Conservation (phyloP, 2,797 vertebrate species). For the Bradypodion ventrale region DNA sequence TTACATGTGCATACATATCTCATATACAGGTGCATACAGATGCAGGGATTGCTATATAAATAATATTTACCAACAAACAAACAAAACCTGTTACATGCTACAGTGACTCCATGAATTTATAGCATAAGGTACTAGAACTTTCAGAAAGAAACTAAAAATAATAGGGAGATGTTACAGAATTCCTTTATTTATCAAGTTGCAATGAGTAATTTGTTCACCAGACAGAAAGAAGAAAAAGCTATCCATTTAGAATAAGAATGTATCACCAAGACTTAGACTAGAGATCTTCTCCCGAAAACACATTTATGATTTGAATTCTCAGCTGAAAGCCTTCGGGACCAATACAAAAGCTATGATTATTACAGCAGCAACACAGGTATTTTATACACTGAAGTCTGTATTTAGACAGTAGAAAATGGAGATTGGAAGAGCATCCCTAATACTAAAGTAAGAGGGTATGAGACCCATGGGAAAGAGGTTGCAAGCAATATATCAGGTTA, state of each 20-base stretch:
- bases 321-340: constrained; percentile 56
- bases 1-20: constrained; percentile 24
- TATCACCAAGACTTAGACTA: constrained; percentile 71
- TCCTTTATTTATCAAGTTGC: constrained; percentile 73
- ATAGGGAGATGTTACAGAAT: constrained; percentile 61
- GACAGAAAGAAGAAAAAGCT: constrained; percentile 62
- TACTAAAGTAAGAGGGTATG: neutral
- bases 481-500: neutral
- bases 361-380: constrained; percentile 27
- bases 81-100: constrained; percentile 59
- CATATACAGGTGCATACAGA: constrained; percentile 37
- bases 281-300: constrained; percentile 71
- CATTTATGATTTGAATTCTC: constrained; percentile 70
- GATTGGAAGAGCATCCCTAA: neutral
- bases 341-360: constrained; percentile 48
- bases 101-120: constrained; percentile 67
- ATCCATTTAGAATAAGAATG: constrained; percentile 60
- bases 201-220: constrained; percentile 69
- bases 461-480: neutral
- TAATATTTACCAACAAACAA: constrained; percentile 64
- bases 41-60: constrained; percentile 69
- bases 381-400: constrained; percentile 7
- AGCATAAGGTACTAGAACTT: constrained; percentile 63
- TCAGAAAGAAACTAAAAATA: constrained; percentile 55
- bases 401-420: constrained; percentile 42